These are phyloP conservation scores for Antrozous pallidus DNA, from an alignment of 2,797 vertebrate species.

Conservation along the genomic window DNA sequence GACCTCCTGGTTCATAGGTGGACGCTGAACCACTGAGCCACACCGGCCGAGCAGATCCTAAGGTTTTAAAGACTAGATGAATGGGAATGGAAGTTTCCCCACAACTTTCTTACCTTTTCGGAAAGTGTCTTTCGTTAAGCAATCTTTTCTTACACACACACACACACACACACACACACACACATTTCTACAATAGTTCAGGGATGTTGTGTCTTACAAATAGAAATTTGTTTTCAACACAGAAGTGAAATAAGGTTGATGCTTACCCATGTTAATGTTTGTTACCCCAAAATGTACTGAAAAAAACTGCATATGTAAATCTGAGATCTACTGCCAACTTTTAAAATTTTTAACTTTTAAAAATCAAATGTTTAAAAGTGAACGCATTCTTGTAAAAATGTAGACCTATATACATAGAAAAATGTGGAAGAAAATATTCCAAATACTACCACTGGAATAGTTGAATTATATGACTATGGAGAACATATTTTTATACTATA, in stretches of 20 bases:
- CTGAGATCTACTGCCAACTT: neutral
- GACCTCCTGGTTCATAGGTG: too few species aligned
- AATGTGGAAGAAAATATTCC: neutral
- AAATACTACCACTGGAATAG: neutral
- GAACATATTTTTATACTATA: neutral
- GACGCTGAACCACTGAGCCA: too few species aligned
- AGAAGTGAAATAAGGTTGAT: neutral
- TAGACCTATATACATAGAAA: neutral
- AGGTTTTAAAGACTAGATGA: neutral
- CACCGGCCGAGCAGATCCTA: fast-evolving
- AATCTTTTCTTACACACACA: neutral
- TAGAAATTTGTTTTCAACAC: slow-evolving; percentile 26
- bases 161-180: neutral
- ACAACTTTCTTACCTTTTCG: neutral
- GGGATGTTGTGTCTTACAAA: neutral
- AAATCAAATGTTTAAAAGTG: neutral
- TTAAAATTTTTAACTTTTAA: neutral
- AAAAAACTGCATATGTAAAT: neutral
- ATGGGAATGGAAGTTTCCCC: neutral
- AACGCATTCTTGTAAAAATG: neutral
- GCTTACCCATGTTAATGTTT: neutral
- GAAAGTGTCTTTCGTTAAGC: neutral
- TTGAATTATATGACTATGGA: neutral
- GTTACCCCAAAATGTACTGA: neutral
- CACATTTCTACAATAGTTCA: neutral